phyloP scores from a whole-genome alignment of 2,113 vertebrate species.

The Polyodon spathula region DNA sequence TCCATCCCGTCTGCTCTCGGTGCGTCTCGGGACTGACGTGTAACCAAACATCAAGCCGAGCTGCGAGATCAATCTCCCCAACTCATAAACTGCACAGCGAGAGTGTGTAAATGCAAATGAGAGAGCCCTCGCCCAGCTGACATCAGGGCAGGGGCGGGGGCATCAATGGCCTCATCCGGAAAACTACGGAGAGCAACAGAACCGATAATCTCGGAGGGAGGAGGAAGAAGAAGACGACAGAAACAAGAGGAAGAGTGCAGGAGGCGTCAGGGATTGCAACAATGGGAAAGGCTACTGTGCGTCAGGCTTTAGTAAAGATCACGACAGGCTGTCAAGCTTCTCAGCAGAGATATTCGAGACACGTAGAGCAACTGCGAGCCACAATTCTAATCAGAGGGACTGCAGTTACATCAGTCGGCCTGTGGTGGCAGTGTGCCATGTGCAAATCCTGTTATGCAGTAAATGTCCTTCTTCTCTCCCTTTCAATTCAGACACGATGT shows the following conservation, averaged over 20 bases:
- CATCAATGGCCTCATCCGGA: slow-evolving; percentile 57
- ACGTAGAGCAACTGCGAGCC: too few species aligned
- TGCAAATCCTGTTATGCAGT: too few species aligned
- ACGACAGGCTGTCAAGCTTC: background rate
- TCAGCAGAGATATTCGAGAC: too few species aligned
- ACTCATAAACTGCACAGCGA: slow-evolving; percentile 79
- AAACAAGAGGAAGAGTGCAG: slow-evolving; percentile 13
- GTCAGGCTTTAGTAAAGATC: background rate
- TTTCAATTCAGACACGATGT: too few species aligned
- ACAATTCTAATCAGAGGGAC: too few species aligned
- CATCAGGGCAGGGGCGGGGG: slow-evolving; percentile 50
- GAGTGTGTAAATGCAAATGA: slow-evolving; percentile 98
- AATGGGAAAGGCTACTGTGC: background rate
- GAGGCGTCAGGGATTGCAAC: background rate
- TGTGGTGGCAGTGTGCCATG: too few species aligned
- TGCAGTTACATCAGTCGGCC: too few species aligned
- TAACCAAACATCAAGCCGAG: slow-evolving; percentile 84
- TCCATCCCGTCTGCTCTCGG: slow-evolving; percentile 31
- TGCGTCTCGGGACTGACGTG: slow-evolving; percentile 57
- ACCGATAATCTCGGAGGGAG: too few species aligned
- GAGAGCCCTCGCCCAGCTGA: slow-evolving; percentile 82
- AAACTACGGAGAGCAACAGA: slow-evolving; percentile 35
- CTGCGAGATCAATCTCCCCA: slow-evolving; percentile 86
- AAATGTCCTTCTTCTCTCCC: too few species aligned
- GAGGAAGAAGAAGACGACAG: slow-evolving; percentile 6